A percentile compares a stretch with the other conserved stretches of the same genome.
Conservation (phyloP, 2,113 vertebrate genomes). For the Hypomesus transpacificus region DNA sequence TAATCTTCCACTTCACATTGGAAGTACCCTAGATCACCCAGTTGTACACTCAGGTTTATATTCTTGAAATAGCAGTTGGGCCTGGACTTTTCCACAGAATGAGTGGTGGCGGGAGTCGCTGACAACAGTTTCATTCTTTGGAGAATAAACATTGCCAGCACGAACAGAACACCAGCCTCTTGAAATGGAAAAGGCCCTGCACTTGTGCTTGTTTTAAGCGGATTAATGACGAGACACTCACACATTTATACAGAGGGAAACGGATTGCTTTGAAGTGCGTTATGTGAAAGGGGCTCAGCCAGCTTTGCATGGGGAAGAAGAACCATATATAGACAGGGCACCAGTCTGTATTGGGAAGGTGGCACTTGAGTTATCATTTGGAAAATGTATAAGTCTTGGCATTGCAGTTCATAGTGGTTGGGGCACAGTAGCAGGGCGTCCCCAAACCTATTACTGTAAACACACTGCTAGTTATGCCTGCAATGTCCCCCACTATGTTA, state of each 20-base stretch:
- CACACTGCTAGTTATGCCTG: background rate
- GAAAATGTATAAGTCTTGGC: background rate
- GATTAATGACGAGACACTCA: constrained; percentile 34
- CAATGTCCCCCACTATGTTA: background rate
- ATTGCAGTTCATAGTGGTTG: background rate
- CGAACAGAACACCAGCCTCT: constrained; percentile 5
- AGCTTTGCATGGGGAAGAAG: constrained; percentile 15
- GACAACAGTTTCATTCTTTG: constrained; percentile 21
- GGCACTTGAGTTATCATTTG: constrained; percentile 14
- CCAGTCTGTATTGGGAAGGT: background rate
- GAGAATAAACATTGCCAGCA: constrained; percentile 43
- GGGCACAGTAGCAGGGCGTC: background rate
- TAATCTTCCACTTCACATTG: constrained; percentile 21
- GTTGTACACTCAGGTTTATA: constrained; percentile 21
- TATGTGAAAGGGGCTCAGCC: constrained; percentile 1
- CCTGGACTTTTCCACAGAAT: constrained; percentile 43
- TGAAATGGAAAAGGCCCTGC: constrained; percentile 36
- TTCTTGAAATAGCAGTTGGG: constrained; percentile 21
- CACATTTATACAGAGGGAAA: constrained; percentile 22
- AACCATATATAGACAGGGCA: constrained; percentile 43
- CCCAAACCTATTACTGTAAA: background rate
- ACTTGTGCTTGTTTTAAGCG: constrained; percentile 7
- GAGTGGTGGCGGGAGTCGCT: constrained; percentile 22
- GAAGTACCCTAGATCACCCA: constrained; percentile 16
- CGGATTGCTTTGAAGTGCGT: constrained; percentile 30